Conservation (phyloP, 2,888 invertebrate genomes). For the Rhagophthalmus giganteus region DNA sequence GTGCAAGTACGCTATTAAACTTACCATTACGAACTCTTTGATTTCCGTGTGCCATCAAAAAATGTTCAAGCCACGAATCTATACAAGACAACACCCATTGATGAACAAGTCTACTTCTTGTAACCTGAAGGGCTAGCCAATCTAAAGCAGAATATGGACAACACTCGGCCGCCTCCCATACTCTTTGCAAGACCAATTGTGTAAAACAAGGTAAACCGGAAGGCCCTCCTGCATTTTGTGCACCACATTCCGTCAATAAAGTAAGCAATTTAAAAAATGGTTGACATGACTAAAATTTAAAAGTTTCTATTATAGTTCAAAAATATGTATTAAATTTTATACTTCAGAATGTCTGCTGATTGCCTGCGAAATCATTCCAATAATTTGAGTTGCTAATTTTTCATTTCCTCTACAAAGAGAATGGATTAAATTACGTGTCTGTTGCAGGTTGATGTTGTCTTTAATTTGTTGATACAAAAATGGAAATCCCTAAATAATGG, state of each 20-base stretch:
- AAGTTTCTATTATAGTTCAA: too few species aligned
- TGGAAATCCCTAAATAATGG: slow-evolving; percentile 72
- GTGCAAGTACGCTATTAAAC: slow-evolving; percentile 27
- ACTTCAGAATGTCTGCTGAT: slow-evolving; percentile 90
- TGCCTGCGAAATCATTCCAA: slow-evolving; percentile 87
- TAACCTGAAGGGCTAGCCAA: slow-evolving; percentile 84
- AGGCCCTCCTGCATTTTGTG: slow-evolving; percentile 52
- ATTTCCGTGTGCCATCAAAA: slow-evolving; percentile 81
- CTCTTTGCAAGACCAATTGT: slow-evolving; percentile 80
- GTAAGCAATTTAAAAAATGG: slow-evolving; percentile 92
- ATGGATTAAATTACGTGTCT: slow-evolving; percentile 89
- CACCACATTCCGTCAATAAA: slow-evolving; percentile 74
- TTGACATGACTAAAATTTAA: slow-evolving; percentile 69
- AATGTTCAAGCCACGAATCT: slow-evolving; percentile 89
- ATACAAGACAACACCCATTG: slow-evolving; percentile 91
- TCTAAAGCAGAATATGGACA: slow-evolving; percentile 91
- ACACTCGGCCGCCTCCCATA: slow-evolving; percentile 89
- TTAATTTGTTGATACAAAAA: slow-evolving; percentile 94
- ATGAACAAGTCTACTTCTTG: slow-evolving; percentile 87
- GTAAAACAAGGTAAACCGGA: slow-evolving; percentile 89
- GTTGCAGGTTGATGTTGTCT: slow-evolving; percentile 88
- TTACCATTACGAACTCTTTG: slow-evolving; percentile 82
- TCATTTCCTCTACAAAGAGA: slow-evolving; percentile 91
- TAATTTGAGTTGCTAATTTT: slow-evolving; percentile 82
- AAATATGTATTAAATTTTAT: too few species aligned